Evolutionary conservation across 2,888 invertebrate species (phyloP).

Genomic region (Cyclophora albipunctata): DNA sequence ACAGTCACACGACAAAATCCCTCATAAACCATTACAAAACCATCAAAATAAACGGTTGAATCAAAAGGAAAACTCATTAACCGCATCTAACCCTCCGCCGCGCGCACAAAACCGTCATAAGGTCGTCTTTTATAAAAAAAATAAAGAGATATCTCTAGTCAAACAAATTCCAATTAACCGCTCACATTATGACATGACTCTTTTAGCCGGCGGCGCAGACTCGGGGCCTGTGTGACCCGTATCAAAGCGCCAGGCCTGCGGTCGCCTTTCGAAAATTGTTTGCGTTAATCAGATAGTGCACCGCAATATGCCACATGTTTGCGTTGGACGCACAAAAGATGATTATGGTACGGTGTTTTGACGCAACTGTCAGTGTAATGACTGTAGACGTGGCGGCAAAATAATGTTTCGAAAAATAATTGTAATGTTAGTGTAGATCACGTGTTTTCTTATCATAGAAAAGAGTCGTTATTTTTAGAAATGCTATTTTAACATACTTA

Average conservation of each 20-base stretch:
- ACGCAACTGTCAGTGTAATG: too few species aligned
- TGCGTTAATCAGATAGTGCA: constrained; percentile 60
- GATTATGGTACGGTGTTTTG: constrained; percentile 21
- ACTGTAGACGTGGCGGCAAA: too few species aligned
- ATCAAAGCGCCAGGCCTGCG: constrained; percentile 24
- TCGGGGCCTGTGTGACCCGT: not conserved
- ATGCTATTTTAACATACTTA: too few species aligned
- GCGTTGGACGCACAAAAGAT: constrained; percentile 30
- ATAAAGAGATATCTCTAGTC: constrained; percentile 9
- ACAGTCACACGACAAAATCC: too few species aligned
- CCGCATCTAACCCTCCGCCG: constrained; percentile 3
- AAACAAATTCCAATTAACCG: constrained; percentile 57
- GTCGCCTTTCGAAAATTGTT: constrained; percentile 44
- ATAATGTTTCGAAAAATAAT: too few species aligned
- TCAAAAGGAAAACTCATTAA: not conserved
- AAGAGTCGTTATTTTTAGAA: too few species aligned
- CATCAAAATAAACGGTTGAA: too few species aligned
- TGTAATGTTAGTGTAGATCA: too few species aligned
- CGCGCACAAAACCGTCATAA: constrained; percentile 21
- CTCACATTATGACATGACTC: constrained; percentile 30
- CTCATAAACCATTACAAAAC: too few species aligned
- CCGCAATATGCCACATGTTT: constrained; percentile 63
- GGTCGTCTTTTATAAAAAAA: constrained; percentile 11
- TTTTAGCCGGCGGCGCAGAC: constrained; percentile 27
- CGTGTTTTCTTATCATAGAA: too few species aligned